Evolutionary conservation across 1,140 invertebrate species (phyloP).

Genomic region (Apis cerana): DNA sequence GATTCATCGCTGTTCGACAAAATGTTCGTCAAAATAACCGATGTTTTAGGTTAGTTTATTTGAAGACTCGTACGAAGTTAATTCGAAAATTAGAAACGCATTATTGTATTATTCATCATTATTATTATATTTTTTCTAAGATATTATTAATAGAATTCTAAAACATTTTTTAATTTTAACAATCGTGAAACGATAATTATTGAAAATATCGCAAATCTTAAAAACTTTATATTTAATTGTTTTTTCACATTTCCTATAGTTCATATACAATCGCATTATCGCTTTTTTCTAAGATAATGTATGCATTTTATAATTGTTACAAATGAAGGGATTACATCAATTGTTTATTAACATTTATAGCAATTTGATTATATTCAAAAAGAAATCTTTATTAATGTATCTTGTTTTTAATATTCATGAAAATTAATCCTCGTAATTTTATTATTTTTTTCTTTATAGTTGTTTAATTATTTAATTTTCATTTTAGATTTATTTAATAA

Average conservation of each 20-base stretch:
- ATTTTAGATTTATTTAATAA: not conserved
- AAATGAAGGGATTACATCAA: not conserved
- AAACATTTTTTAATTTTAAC: not conserved
- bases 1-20: not conserved
- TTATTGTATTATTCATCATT: not conserved
- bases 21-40: conserved; percentile 49
- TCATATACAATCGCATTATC: not conserved
- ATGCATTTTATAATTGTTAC: not conserved
- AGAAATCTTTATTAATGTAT: not conserved
- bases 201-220: too few species aligned
- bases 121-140: not conserved
- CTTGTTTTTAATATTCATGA: not conserved
- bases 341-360: not conserved
- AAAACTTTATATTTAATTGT: too few species aligned
- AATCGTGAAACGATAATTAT: not conserved
- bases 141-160: not conserved
- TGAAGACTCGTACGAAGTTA: not conserved
- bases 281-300: not conserved
- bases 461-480: not conserved
- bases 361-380: not conserved
- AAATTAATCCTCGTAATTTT: not conserved
- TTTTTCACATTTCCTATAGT: not conserved
- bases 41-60: conserved; percentile 12
- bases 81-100: not conserved
- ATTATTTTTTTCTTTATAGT: not conserved